A percentile compares a stretch with the other conserved stretches of the same genome.
Evolutionary conservation across 2,797 vertebrate species (phyloP).

Genomic region (Eospalax fontanierii): DNA sequence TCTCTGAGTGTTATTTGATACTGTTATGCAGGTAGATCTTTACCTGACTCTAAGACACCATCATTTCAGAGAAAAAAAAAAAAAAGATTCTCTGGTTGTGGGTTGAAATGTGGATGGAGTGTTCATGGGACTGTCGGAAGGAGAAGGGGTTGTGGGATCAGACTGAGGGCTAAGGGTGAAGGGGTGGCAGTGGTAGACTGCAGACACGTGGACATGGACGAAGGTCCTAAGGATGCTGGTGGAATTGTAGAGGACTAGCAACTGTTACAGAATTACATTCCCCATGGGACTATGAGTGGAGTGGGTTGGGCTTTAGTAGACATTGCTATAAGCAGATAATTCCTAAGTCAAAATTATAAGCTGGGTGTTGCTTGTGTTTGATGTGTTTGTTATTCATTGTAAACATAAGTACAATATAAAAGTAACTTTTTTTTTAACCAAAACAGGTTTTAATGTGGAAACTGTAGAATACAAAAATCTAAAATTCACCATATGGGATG

Average conservation of each 20-base stretch:
- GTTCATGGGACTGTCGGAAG: background rate
- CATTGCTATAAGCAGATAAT: conserved; percentile 22
- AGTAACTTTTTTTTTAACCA: conserved; percentile 62
- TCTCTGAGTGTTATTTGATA: conserved; percentile 16
- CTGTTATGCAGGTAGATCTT: background rate
- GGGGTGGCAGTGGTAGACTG: background rate
- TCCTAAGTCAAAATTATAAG: conserved; percentile 52
- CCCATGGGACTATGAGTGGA: background rate
- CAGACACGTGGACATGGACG: background rate
- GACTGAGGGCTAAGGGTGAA: background rate
- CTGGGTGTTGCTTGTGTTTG: conserved; percentile 36
- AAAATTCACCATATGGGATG: conserved; percentile 99
- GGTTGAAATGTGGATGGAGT: conserved; percentile 13
- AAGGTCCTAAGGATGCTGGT: background rate
- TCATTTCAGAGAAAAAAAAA: conserved; percentile 48
- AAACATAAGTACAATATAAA: conserved; percentile 71
- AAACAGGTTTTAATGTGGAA: conserved; percentile 98
- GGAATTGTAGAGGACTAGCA: background rate
- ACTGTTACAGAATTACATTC: background rate
- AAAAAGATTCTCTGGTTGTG: background rate
- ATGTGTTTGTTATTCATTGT: conserved; percentile 65
- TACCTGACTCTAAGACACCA: conserved; percentile 11
- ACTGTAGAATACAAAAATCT: conserved; percentile 99
- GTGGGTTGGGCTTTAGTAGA: conserved; percentile 21
- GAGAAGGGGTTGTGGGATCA: conserved; percentile 1